These are phyloP conservation scores for Aspidiotus destructor DNA, from an alignment of 2,888 invertebrate genomes.

Conservation along the genomic window DNA sequence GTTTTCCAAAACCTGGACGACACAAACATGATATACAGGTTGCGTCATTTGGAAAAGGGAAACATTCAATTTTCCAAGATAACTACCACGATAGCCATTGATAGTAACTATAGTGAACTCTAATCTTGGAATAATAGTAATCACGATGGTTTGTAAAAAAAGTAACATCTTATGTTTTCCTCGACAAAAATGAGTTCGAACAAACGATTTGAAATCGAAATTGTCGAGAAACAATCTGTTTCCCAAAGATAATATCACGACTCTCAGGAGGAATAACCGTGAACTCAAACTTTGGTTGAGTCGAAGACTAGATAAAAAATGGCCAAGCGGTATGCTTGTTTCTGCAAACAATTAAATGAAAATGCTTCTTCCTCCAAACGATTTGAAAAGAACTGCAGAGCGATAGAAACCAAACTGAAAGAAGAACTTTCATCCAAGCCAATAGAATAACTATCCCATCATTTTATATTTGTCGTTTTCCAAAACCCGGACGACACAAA, in stretches of 20 bases:
- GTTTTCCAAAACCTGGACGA: neutral
- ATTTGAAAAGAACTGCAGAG: neutral
- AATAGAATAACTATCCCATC: neutral
- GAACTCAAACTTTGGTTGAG: constrained; percentile 17
- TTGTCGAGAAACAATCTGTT: neutral
- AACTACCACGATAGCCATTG: too few species aligned
- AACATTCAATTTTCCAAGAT: too few species aligned
- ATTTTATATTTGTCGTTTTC: too few species aligned
- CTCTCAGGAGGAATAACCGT: neutral
- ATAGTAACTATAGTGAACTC: too few species aligned
- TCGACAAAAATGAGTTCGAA: too few species aligned
- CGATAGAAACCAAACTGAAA: neutral
- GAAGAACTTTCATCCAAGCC: neutral
- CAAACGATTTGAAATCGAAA: neutral
- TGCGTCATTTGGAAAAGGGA: too few species aligned
- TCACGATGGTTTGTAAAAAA: too few species aligned
- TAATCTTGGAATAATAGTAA: too few species aligned
- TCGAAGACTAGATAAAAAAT: neutral
- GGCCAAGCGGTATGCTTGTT: neutral
- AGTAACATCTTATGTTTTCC: too few species aligned
- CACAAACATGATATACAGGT: neutral
- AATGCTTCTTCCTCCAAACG: too few species aligned
- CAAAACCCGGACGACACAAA: neutral
- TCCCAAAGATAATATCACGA: constrained; percentile 9
- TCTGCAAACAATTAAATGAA: too few species aligned